A percentile compares a stretch with the other conserved stretches of the same genome.
Conservation (phyloP, 2,113 vertebrate genomes). For the Trinectes maculatus region DNA sequence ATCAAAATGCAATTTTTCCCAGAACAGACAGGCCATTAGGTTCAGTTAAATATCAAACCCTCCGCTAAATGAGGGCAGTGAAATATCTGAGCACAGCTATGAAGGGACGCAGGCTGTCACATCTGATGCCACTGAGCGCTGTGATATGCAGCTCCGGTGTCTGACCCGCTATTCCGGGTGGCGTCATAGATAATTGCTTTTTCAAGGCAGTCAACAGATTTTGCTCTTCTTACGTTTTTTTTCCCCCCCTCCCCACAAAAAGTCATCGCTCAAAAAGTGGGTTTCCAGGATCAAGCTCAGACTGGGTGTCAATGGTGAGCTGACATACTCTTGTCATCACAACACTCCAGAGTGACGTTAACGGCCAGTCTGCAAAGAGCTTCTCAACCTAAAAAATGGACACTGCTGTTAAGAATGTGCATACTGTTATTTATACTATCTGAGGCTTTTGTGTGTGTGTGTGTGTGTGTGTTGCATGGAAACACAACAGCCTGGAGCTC, state of each 20-base stretch:
- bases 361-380: background rate
- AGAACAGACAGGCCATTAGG: constrained; percentile 11
- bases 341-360: background rate
- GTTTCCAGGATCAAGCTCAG: constrained; percentile 10
- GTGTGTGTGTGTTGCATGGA: background rate
- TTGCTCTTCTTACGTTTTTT: background rate
- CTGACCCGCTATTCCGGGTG: constrained; percentile 24
- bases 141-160: constrained; percentile 31
- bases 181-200: constrained; percentile 58
- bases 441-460: background rate
- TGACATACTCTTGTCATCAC: background rate
- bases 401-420: constrained; percentile 7
- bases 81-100: constrained; percentile 33
- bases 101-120: constrained; percentile 39
- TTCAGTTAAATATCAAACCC: constrained; percentile 43
- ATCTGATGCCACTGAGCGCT: constrained; percentile 40
- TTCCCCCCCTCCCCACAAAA: too few relatives aligned
- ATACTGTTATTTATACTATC: constrained; percentile 3
- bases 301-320: background rate
- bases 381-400: too few relatives aligned
- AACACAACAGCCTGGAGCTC: too few relatives aligned
- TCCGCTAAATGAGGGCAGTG: constrained; percentile 32
- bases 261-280: too few relatives aligned
- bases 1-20: background rate
- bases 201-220: constrained; percentile 32